Evolutionary conservation across 2,113 vertebrate genomes (phyloP).

Genomic region (Myodes glareolus): DNA sequence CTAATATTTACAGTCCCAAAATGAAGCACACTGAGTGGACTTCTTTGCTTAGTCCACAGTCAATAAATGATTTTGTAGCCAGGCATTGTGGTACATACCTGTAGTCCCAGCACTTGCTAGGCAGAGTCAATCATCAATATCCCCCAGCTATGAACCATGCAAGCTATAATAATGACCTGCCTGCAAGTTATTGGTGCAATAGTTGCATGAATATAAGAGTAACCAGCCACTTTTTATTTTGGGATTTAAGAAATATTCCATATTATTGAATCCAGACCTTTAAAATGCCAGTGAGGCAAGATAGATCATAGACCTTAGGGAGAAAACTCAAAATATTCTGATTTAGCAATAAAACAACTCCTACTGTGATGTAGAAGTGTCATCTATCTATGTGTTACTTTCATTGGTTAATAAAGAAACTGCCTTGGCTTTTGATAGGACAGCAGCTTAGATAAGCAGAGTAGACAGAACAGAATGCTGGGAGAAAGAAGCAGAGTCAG

Average conservation of each 20-base stretch:
- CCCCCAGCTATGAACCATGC: neutral
- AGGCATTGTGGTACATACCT: neutral
- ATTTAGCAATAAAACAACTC: neutral
- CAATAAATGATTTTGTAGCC: neutral
- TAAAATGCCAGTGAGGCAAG: neutral
- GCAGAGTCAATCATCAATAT: neutral
- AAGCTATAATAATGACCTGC: neutral
- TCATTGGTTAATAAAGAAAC: too few relatives aligned
- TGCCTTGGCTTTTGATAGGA: too few relatives aligned
- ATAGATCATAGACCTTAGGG: neutral
- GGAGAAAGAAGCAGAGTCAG: too few relatives aligned
- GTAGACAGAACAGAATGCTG: too few relatives aligned
- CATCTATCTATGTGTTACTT: too few relatives aligned
- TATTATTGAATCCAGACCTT: neutral
- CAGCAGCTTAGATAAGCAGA: too few relatives aligned
- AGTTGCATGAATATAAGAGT: neutral
- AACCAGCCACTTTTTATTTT: neutral
- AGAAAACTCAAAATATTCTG: neutral
- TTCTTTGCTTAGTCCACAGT: neutral
- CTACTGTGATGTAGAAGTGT: too few relatives aligned
- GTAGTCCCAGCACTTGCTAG: neutral
- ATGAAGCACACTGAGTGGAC: neutral
- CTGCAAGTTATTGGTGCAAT: neutral
- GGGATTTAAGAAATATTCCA: neutral
- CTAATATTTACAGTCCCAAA: neutral